Base-by-base conservation (phyloP, 1,140 invertebrate species). In the Drosophila baimaii region DNA sequence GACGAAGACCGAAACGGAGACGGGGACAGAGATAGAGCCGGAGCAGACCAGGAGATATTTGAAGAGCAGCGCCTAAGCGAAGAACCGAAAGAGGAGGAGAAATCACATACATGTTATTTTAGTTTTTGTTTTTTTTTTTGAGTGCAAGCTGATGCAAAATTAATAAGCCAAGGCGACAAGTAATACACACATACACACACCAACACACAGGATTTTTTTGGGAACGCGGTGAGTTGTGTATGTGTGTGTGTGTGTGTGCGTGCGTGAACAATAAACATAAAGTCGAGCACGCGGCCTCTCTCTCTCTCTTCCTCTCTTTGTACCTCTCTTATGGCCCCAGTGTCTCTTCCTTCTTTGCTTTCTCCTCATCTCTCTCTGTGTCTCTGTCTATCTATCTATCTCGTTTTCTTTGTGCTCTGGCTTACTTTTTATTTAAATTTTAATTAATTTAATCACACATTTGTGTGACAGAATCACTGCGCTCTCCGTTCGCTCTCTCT, bases 201-300 rank as follows among this genome's bases (percentile, higher is more conserved):
- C 25, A 57, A 41, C 51, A 27, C n/a, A 61, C 9, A 61, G 27
- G 55, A 44, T 37, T 46, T 19, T 74, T 82, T 76, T 75, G 77
- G 79, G 57, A 51, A 56, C 37, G 46, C 63, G 57, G 70, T 74
- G 58, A 75, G 70, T 64, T 56, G 27, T 59, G 23, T 58, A 19
- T 62, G 43, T 51, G 31, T 77, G 31, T 65, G 43, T 47, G 65
- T 59, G 51, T 75, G 64, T 64, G 54, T 68, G 54, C 44, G 44
- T 68, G 77, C 59, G 79, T 78, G 81, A 88, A 82, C 75, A 79
- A 79, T 82, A 85, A 88, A 82, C 79, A 88, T 66, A 81, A 75
- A 66, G 76, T 64, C 43, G 44, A 54, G 65, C 61, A 69, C 41
- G 51, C 64, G 44, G 69, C 61, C 61, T 66, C 46, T 75, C 37